Percentiles rank a stretch among this genome's conserved stretches.
These are phyloP conservation scores for Pluvianellus socialis DNA, from an alignment of 2,113 vertebrate species.

Conservation along the genomic window DNA sequence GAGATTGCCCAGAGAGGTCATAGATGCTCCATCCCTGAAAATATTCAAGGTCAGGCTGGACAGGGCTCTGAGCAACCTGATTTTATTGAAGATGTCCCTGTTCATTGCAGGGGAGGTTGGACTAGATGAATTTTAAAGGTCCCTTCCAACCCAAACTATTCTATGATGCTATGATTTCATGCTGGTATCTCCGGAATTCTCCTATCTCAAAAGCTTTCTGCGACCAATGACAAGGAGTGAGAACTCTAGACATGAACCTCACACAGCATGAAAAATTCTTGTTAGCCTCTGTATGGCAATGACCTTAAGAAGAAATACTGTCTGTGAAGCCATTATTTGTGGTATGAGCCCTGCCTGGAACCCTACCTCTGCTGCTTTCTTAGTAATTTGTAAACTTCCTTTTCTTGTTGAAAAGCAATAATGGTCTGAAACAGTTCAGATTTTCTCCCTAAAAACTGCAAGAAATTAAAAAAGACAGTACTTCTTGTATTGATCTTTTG, in stretches of 20 bases:
- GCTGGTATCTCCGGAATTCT: neutral
- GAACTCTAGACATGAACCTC: neutral
- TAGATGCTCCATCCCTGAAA: neutral
- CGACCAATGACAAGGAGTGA: neutral
- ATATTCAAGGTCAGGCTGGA: neutral
- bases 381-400: conserved; percentile 53
- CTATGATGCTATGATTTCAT: neutral
- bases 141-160: neutral
- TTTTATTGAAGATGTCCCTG: neutral
- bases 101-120: neutral
- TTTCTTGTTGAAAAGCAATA: conserved; percentile 67
- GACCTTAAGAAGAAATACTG: neutral
- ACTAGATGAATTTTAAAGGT: neutral
- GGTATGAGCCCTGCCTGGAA: neutral
- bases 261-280: neutral
- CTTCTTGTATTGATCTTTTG: neutral
- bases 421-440: conserved; percentile 48
- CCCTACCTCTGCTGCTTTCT: conserved; percentile 69
- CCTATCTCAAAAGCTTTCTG: neutral
- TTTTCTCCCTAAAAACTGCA: conserved; percentile 51
- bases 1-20: neutral
- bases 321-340: neutral
- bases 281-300: neutral
- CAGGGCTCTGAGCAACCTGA: neutral
- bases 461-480: neutral